Base-by-base conservation (phyloP, 2,797 vertebrate genomes). In the Lemur catta region DNA sequence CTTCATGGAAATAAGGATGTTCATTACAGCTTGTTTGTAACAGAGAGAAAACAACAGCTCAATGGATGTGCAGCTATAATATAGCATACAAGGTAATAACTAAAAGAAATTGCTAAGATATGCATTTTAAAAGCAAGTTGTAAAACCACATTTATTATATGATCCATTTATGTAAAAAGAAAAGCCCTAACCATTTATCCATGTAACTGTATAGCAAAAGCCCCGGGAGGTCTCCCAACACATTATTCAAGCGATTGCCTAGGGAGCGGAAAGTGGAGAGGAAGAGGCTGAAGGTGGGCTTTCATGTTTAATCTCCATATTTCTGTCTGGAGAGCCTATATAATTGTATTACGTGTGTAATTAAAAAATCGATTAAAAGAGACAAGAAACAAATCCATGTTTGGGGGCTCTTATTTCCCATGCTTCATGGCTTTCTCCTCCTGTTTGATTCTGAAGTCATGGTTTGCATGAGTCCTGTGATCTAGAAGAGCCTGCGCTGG, bases 51-150 rank as follows among this genome's bases (percentile, higher is more conserved):
- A 20, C 92, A 92, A 72, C 55, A 65, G 33, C 48, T 90, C 71
- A 87, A 28, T 35, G 87, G 84, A 78, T 46, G 74, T 89, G 71
- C 1, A 89, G 57, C 46, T 46, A 88, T 38, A 65, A 74, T 52
- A 43, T 0, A 89, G 30, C 81, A 95, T 90, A 74, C 24, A 84
- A 74, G 52, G 50, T 46, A 79, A 43, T 41, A 61, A 92, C 48
- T 76, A 82, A 91, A 89, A 46, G 59, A 92, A 67, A 55, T 48
- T 59, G 61, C 67, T 76, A 93, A 96, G 79, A n/a, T 43, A 72
- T 17, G 69, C 35, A 65, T 72, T 82, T 86, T 85, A 91, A 96
- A 93, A 93, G 84, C 50, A 57, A 93, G n/a, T 48, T 89, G 33
- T 33, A 89, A 82, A 95, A 43, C 30, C 24, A 59, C 63, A 92